These are phyloP conservation scores for Psittacula derbiana DNA, from an alignment of 2,797 vertebrate genomes.

Conservation along the genomic window DNA sequence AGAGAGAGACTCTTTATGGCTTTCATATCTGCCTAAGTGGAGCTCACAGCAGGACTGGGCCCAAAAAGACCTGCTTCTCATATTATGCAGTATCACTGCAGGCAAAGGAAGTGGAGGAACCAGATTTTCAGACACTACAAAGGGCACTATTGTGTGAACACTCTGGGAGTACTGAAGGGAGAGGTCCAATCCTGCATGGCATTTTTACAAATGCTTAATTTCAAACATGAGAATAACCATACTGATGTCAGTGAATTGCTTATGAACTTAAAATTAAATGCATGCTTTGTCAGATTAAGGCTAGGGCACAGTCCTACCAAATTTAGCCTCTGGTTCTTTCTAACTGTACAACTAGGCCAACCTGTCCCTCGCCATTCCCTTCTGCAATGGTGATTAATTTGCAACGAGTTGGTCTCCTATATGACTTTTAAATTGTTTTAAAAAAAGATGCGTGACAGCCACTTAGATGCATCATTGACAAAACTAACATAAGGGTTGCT, in stretches of 20 bases:
- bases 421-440: background rate
- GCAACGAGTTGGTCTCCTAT: rapidly evolving
- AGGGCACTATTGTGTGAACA: conserved; percentile 10
- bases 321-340: background rate
- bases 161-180: background rate
- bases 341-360: background rate
- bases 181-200: background rate
- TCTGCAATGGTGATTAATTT: background rate
- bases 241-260: background rate
- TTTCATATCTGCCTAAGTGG: background rate
- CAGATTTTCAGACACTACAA: conserved; percentile 46
- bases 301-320: background rate
- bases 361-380: background rate
- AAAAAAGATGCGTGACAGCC: background rate
- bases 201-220: conserved; percentile 29
- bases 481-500: background rate
- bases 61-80: background rate
- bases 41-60: background rate
- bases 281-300: conserved; percentile 26
- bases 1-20: background rate
- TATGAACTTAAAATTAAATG: background rate
- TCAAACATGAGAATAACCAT: conserved; percentile 15
- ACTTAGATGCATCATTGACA: background rate
- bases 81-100: background rate
- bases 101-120: conserved; percentile 28